A percentile compares a stretch with the other conserved stretches of the same genome.
phyloP scores from a whole-genome alignment of 1,140 invertebrate genomes.

The Drosophila simulans region DNA sequence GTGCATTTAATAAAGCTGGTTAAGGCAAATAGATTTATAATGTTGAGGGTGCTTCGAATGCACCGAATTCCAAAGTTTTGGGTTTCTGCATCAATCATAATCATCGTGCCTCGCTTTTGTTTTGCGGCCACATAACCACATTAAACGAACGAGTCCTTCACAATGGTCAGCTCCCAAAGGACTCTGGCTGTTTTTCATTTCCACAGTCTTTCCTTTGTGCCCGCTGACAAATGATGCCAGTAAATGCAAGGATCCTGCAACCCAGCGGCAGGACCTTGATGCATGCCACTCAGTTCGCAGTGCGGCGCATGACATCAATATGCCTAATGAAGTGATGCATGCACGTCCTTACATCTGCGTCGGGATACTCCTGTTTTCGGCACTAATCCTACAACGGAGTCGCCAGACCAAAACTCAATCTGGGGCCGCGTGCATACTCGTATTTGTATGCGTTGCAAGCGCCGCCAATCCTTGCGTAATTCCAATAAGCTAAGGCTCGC shows the following conservation, averaged over 20 bases:
- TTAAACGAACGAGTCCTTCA: not conserved
- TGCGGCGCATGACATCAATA: slow-evolving; percentile 55
- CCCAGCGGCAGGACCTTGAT: slow-evolving; percentile 48
- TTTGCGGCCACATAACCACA: too few relatives aligned
- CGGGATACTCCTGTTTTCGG: slow-evolving; percentile 6
- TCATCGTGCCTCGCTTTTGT: not conserved
- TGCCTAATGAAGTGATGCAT: slow-evolving; percentile 75
- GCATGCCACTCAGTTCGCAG: slow-evolving; percentile 32
- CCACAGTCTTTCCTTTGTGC: not conserved
- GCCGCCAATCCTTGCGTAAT: slow-evolving; percentile 50
- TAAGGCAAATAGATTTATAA: slow-evolving; percentile 1
- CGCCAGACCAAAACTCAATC: slow-evolving; percentile 24
- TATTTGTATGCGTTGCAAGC: slow-evolving; percentile 37
- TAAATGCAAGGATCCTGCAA: slow-evolving; percentile 37
- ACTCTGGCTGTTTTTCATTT: not conserved
- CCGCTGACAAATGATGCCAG: slow-evolving; percentile 72
- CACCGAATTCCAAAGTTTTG: not conserved
- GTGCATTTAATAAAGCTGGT: slow-evolving; percentile 1
- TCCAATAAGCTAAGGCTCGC: slow-evolving; percentile 56
- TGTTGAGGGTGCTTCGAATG: not conserved
- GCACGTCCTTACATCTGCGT: slow-evolving; percentile 10
- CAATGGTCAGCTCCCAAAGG: slow-evolving; percentile 14
- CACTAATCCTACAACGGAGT: slow-evolving; percentile 11
- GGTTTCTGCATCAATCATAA: not conserved
- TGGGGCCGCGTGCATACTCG: slow-evolving; percentile 14